Percentiles rank a stretch among this genome's conserved stretches.
These are phyloP conservation scores for Bucco capensis DNA, from an alignment of 2,113 vertebrate genomes.

Conservation along the genomic window DNA sequence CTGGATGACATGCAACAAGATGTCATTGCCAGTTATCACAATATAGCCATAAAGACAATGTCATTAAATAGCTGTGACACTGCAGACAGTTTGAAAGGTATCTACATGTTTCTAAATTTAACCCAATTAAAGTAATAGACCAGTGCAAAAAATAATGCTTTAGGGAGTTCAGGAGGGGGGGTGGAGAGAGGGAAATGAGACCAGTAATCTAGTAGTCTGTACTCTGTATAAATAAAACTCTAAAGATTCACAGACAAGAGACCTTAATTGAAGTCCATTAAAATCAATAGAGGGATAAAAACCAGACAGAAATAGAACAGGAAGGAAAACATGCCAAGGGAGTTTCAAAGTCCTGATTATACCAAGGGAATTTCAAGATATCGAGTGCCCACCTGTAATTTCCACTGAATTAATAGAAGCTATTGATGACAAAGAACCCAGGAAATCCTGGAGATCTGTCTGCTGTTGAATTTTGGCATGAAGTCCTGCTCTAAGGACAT, in stretches of 20 bases:
- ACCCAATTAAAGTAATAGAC: background rate
- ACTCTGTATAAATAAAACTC: constrained; percentile 38
- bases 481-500: background rate
- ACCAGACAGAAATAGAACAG: constrained; percentile 7
- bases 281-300: constrained; percentile 51
- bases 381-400: background rate
- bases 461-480: background rate
- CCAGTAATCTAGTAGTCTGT: background rate
- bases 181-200: background rate
- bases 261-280: constrained; percentile 57
- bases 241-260: constrained; percentile 9
- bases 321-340: background rate
- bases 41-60: constrained; percentile 3
- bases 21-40: constrained; percentile 14
- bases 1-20: background rate
- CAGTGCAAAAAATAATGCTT: background rate
- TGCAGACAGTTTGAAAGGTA: constrained; percentile 3
- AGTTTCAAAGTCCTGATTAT: background rate
- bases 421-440: background rate
- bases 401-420: background rate
- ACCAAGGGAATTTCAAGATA: background rate
- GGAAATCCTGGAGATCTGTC: background rate
- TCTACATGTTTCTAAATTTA: constrained; percentile 28
- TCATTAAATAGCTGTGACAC: constrained; percentile 15
- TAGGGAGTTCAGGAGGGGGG: background rate